These are phyloP conservation scores for Galeopsomyia nigrocyanea DNA, from an alignment of 2,888 invertebrate genomes.

Conservation along the genomic window DNA sequence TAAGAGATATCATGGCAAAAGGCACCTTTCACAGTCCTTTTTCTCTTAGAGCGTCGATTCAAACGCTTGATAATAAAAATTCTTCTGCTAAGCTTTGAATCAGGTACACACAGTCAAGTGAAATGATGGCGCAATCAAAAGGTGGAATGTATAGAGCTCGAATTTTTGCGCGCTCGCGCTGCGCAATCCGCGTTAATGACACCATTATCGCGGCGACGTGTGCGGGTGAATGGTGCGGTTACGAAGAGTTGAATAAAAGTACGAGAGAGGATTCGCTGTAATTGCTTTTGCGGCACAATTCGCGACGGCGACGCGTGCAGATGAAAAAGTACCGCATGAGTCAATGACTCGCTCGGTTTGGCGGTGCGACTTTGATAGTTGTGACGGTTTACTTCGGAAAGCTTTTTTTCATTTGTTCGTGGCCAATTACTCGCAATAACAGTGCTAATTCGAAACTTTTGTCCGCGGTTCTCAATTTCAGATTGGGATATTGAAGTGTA, in stretches of 20 bases:
- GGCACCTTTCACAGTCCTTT: no score
- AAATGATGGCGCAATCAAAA: background rate
- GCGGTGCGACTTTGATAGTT: constrained; percentile 27
- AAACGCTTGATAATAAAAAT: no score
- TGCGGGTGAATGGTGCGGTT: constrained; percentile 10
- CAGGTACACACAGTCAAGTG: background rate
- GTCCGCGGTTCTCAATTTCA: no score
- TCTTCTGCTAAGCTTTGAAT: no score
- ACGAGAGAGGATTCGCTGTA: constrained; percentile 11
- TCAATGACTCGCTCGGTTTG: constrained; percentile 18
- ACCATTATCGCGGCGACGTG: constrained; percentile 6
- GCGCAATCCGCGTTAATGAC: constrained; percentile 32
- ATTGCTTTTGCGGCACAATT: constrained; percentile 35
- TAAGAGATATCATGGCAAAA: no score
- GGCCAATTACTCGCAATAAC: constrained; percentile 8
- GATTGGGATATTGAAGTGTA: no score
- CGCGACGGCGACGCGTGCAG: background rate
- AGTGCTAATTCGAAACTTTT: no score
- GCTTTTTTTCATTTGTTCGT: constrained; percentile 8
- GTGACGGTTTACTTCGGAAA: constrained; percentile 33
- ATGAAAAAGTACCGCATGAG: constrained; percentile 30
- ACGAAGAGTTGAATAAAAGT: background rate
- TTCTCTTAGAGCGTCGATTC: no score
- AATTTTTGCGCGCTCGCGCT: constrained; percentile 2
- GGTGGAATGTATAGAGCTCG: background rate